phyloP scores from a whole-genome alignment of 2,797 vertebrate species.

The Tenualosa thibaudeaui region DNA sequence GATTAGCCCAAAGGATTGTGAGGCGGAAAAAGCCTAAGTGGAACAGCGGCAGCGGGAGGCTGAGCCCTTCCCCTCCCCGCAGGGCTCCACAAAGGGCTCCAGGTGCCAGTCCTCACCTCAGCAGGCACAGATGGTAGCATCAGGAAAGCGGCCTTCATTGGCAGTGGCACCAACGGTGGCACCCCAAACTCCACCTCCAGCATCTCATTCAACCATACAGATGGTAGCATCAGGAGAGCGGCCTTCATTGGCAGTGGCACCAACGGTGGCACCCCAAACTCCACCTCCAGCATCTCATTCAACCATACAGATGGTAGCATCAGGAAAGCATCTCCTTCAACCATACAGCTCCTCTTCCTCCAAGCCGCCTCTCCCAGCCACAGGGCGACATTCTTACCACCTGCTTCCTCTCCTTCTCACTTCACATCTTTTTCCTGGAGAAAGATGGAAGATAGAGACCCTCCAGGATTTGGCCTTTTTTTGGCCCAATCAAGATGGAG shows the following conservation, averaged over 20 bases:
- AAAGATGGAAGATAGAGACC: too few species aligned
- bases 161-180: conserved; percentile 75
- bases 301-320: conserved; percentile 81
- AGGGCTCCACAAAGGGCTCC: conserved; percentile 76
- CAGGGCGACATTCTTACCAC: conserved; percentile 85
- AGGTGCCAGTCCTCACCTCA: conserved; percentile 92
- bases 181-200: conserved; percentile 74
- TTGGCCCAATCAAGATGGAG: too few species aligned
- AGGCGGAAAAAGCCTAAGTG: conserved; percentile 96
- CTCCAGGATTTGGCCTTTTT: too few species aligned
- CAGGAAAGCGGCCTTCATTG: conserved; percentile 87
- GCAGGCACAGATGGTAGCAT: conserved; percentile 85
- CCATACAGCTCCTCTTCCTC: conserved; percentile 71
- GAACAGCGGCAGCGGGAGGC: conserved; percentile 63
- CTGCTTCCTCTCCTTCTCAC: conserved; percentile 37
- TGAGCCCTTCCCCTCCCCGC: conserved; percentile 90
- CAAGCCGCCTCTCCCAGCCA: conserved; percentile 92
- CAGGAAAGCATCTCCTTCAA: conserved; percentile 81
- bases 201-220: too few species aligned
- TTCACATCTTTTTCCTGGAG: too few species aligned
- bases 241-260: conserved; percentile 82
- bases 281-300: conserved; percentile 78
- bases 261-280: conserved; percentile 70
- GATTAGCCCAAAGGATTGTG: conserved; percentile 17
- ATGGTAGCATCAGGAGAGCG: conserved; percentile 84